These are phyloP conservation scores for Salticus scenicus DNA, from an alignment of 2,888 invertebrate species.

Conservation along the genomic window DNA sequence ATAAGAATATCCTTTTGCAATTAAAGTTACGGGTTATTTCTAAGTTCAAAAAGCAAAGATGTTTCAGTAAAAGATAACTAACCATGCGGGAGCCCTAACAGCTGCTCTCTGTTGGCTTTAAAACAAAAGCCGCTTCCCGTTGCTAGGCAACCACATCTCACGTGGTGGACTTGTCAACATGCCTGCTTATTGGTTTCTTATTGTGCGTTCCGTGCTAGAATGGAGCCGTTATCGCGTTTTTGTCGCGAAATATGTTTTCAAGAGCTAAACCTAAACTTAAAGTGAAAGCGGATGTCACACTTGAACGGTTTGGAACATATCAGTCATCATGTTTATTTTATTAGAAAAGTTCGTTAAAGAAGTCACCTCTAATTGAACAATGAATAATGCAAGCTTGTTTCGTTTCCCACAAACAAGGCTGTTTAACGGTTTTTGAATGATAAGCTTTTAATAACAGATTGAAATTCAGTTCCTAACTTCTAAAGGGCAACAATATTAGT, in stretches of 20 bases:
- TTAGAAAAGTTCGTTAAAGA: neutral
- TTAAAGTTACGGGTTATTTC: no score
- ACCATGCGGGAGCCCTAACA: slow-evolving; percentile 60
- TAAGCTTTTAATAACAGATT: no score
- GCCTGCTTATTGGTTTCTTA: slow-evolving; percentile 44
- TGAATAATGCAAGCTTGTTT: no score
- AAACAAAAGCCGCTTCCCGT: slow-evolving; percentile 50
- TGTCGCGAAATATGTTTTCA: no score
- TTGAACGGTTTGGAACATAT: neutral
- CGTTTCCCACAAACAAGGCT: no score
- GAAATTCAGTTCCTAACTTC: no score
- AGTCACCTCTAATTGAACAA: no score
- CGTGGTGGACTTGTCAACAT: slow-evolving; percentile 56
- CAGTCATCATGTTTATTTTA: no score
- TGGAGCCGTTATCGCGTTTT: slow-evolving; percentile 11
- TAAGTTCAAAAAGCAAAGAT: no score
- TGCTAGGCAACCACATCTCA: slow-evolving; percentile 66
- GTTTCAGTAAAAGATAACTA: neutral
- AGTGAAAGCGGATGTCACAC: neutral
- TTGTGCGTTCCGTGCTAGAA: neutral
- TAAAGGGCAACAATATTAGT: no score
- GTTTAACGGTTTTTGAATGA: no score
- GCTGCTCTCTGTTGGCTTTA: slow-evolving; percentile 50
- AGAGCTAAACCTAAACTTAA: neutral
- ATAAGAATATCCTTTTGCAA: no score